phyloP scores from a whole-genome alignment of 2,888 invertebrate genomes.

The Acanthacorydalis orientalis region DNA sequence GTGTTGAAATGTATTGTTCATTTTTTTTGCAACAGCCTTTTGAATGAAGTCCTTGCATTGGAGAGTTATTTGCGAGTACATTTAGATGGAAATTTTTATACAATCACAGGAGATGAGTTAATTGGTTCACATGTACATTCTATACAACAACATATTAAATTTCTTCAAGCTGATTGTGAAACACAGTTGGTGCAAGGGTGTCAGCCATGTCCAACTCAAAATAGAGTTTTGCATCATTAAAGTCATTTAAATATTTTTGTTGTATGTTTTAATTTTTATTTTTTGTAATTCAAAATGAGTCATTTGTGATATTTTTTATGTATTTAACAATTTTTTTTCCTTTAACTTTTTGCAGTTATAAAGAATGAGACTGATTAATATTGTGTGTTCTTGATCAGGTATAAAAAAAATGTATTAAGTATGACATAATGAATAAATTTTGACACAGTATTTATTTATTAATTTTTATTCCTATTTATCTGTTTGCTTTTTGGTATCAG shows the following conservation, averaged over 20 bases:
- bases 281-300: too few species aligned
- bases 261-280: too few species aligned
- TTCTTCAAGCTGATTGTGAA: slow-evolving; percentile 33
- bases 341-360: too few species aligned
- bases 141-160: slow-evolving; percentile 29
- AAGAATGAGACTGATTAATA: too few species aligned
- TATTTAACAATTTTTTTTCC: too few species aligned
- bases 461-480: too few species aligned
- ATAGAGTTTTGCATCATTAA: background rate
- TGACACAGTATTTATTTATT: too few species aligned
- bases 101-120: slow-evolving; percentile 43
- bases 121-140: slow-evolving; percentile 37
- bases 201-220: slow-evolving; percentile 16
- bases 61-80: slow-evolving; percentile 33
- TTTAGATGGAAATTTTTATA: slow-evolving; percentile 35
- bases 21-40: slow-evolving; percentile 7
- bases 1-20: slow-evolving; percentile 5
- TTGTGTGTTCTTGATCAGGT: too few species aligned
- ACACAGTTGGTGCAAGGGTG: slow-evolving; percentile 30
- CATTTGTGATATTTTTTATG: too few species aligned
- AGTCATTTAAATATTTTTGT: background rate
- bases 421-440: too few species aligned
- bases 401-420: too few species aligned
- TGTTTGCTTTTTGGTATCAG: too few species aligned
- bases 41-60: slow-evolving; percentile 20